A percentile compares a stretch with the other conserved stretches of the same genome.
phyloP scores from a whole-genome alignment of 2,797 vertebrate genomes.

The Masticophis lateralis region DNA sequence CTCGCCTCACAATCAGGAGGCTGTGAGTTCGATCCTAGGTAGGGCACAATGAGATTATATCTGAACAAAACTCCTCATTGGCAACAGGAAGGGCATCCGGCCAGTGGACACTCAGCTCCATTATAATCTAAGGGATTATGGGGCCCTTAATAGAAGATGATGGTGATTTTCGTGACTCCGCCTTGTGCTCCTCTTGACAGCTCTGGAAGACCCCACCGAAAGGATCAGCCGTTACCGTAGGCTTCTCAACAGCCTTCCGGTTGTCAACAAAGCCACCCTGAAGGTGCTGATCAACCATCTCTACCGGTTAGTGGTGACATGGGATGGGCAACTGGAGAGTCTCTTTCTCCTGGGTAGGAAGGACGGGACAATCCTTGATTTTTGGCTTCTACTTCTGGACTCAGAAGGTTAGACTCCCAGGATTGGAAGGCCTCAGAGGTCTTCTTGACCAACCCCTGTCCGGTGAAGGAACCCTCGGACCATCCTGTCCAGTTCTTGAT shows the following conservation, averaged over 20 bases:
- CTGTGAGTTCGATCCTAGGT: too few species aligned
- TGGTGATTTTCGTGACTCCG: background rate
- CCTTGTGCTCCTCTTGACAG: constrained; percentile 54
- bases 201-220: constrained; percentile 72
- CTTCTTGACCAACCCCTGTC: background rate
- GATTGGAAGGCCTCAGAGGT: too few species aligned
- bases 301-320: constrained; percentile 80
- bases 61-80: too few species aligned
- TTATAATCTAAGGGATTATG: too few species aligned
- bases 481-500: background rate
- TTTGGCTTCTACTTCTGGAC: background rate
- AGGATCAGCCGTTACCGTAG: constrained; percentile 79
- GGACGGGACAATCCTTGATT: background rate
- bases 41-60: too few species aligned
- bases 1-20: too few species aligned
- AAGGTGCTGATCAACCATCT: constrained; percentile 91
- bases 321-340: too few species aligned
- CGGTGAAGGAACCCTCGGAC: background rate
- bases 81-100: too few species aligned
- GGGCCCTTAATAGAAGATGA: too few species aligned
- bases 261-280: constrained; percentile 88
- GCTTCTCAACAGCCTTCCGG: constrained; percentile 79
- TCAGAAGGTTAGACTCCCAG: background rate
- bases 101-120: too few species aligned
- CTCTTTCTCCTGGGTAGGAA: background rate